phyloP scores from a whole-genome alignment of 1,140 invertebrate genomes.

The Ceratina australensis region DNA sequence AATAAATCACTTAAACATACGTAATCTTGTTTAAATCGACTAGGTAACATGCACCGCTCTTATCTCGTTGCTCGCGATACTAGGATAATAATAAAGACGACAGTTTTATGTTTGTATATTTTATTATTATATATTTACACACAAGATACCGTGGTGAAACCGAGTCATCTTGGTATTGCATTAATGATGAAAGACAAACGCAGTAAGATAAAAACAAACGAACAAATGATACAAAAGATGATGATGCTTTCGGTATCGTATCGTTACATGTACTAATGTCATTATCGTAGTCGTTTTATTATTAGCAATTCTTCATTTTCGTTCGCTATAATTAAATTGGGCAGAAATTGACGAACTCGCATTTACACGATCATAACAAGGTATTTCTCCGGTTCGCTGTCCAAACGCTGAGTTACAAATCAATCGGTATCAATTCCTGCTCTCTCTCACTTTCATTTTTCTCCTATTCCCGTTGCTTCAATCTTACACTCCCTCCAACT shows the following conservation, averaged over 20 bases:
- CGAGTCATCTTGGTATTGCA: conserved; percentile 76
- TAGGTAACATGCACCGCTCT: neutral
- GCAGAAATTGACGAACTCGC: conserved; percentile 75
- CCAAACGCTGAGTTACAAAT: conserved; percentile 68
- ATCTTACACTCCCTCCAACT: conserved; percentile 10
- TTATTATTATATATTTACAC: conserved; percentile 77
- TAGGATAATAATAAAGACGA: neutral
- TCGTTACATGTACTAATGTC: conserved; percentile 69
- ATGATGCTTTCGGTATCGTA: conserved; percentile 75
- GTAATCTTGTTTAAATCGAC: neutral
- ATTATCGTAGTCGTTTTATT: conserved; percentile 73
- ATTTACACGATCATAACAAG: conserved; percentile 67
- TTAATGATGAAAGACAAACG: conserved; percentile 80
- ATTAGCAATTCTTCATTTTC: conserved; percentile 74
- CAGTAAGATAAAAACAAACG: conserved; percentile 79
- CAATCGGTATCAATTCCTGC: conserved; percentile 64
- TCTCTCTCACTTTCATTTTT: conserved; percentile 50
- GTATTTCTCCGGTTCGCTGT: conserved; percentile 16
- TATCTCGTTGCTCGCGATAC: neutral
- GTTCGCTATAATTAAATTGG: conserved; percentile 68
- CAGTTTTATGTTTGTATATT: conserved; percentile 61
- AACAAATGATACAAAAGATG: conserved; percentile 79
- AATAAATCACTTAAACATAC: conserved; percentile 62
- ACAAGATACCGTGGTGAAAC: conserved; percentile 73
- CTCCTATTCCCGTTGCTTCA: conserved; percentile 21